A percentile compares a stretch with the other conserved stretches of the same genome.
Conservation (phyloP, 2,797 vertebrate species). For the Gambusia yucatana region DNA sequence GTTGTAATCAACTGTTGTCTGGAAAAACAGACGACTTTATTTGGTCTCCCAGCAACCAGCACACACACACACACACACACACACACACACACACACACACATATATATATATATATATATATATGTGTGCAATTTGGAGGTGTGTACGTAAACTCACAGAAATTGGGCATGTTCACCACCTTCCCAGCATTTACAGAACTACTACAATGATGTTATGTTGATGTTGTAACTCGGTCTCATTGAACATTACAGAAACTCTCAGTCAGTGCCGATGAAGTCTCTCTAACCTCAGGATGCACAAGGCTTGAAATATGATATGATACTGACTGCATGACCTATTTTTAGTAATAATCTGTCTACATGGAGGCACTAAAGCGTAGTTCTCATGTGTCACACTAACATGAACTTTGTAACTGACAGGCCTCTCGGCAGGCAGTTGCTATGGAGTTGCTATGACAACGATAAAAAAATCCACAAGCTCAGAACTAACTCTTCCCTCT, state of each 20-base stretch:
- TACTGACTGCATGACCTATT: neutral
- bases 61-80: too few relatives aligned
- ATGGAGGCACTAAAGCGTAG: neutral
- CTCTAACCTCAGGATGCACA: neutral
- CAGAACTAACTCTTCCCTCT: too few relatives aligned
- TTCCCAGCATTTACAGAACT: neutral
- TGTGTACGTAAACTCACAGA: neutral
- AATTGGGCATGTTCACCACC: neutral
- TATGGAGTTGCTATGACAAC: too few relatives aligned
- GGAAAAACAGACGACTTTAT: neutral
- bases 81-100: too few relatives aligned
- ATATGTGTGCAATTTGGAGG: neutral
- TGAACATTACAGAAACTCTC: neutral
- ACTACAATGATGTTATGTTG: neutral
- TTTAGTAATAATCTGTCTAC: neutral
- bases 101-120: neutral
- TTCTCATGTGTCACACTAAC: too few relatives aligned
- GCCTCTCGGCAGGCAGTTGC: too few relatives aligned
- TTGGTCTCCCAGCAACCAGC: neutral
- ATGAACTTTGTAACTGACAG: too few relatives aligned
- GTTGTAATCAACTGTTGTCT: neutral
- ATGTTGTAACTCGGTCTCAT: neutral
- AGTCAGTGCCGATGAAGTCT: neutral
- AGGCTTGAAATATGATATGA: neutral
- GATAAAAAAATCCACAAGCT: too few relatives aligned